phyloP scores from a whole-genome alignment of 2,888 invertebrate species.

The Drosophila cognata region DNA sequence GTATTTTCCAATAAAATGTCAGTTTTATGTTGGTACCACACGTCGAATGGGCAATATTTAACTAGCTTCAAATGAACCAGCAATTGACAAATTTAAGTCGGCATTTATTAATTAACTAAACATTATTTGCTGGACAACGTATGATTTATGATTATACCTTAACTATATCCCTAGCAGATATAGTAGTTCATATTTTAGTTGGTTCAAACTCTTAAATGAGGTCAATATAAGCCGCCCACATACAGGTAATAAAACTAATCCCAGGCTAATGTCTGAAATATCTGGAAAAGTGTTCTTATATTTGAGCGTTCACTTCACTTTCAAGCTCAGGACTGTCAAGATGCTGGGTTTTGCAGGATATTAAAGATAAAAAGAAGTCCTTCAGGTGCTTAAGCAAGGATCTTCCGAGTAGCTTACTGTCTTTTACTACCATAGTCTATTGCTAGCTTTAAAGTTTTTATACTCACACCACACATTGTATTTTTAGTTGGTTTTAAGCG shows the following conservation, averaged over 20 bases:
- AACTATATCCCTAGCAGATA: not conserved
- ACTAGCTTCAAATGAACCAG: not conserved
- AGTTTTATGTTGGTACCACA: not conserved
- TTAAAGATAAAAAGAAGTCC: not conserved
- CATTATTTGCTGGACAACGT: not conserved
- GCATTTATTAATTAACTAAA: not conserved
- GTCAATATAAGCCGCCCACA: not conserved
- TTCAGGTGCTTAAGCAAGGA: not conserved
- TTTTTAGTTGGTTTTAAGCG: not conserved
- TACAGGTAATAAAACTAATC: not conserved
- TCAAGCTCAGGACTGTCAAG: not conserved
- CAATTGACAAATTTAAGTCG: not conserved
- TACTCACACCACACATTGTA: not conserved
- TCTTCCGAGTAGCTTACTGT: not conserved
- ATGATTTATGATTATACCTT: not conserved
- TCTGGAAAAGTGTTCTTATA: not conserved
- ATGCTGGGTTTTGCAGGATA: not conserved
- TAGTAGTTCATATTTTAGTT: not conserved
- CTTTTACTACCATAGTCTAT: not conserved
- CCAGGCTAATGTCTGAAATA: not conserved
- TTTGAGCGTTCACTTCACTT: not conserved
- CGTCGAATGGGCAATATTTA: conserved; percentile 3
- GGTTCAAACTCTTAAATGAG: not conserved
- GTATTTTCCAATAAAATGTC: not conserved
- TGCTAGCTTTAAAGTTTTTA: not conserved